Conservation (phyloP, 2,113 vertebrate genomes). For the Bambusicola thoracicus region DNA sequence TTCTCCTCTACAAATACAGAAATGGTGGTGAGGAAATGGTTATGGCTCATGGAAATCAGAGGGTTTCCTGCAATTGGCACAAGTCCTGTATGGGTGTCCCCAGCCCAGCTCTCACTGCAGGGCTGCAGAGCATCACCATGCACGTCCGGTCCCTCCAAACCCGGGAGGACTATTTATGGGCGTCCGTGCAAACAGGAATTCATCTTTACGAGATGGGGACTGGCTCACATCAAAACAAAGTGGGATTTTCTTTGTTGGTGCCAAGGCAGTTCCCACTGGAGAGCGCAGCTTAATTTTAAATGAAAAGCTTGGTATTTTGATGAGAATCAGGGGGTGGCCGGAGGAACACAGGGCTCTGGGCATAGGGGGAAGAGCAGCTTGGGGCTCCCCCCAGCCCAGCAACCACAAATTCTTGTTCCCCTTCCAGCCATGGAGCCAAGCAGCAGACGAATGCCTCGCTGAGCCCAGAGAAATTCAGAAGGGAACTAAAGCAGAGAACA, state of each 20-base stretch:
- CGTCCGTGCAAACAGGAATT: not conserved
- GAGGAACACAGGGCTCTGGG: not conserved
- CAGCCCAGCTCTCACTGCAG: not conserved
- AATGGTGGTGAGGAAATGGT: not conserved
- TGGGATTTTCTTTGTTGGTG: not conserved
- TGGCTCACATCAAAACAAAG: not conserved
- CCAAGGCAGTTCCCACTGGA: rapidly evolving
- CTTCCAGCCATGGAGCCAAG: not conserved
- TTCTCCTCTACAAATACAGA: not conserved
- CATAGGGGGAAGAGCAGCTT: not conserved
- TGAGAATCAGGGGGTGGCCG: not conserved
- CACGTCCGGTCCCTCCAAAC: not conserved
- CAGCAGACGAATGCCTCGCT: not conserved
- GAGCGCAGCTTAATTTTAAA: not conserved
- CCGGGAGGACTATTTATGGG: not conserved
- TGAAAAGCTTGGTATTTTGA: not conserved
- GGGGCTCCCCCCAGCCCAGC: not conserved
- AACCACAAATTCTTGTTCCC: not conserved
- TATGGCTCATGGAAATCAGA: not conserved
- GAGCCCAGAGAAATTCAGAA: not conserved
- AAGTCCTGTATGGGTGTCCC: not conserved
- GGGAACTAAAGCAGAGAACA: not conserved
- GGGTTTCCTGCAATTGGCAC: rapidly evolving
- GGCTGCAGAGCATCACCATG: not conserved
- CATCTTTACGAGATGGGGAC: not conserved